Percentiles rank a stretch among this genome's conserved stretches.
phyloP scores from a whole-genome alignment of 2,888 invertebrate genomes.

The Theretra japonica region DNA sequence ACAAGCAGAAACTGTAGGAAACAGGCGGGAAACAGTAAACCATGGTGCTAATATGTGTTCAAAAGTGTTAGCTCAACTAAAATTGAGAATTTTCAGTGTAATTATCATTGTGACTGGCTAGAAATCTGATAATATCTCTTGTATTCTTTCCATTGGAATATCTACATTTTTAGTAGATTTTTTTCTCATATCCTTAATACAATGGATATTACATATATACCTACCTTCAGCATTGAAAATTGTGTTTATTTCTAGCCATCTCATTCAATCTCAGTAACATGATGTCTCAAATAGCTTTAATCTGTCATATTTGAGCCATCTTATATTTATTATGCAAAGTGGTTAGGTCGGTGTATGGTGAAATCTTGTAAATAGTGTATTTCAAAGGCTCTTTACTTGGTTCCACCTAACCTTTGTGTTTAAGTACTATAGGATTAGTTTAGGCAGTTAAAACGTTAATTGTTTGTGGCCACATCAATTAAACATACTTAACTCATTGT shows the following conservation, averaged over 20 bases:
- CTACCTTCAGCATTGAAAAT: too few species aligned
- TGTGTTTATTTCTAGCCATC: neutral
- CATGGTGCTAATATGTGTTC: conserved; percentile 22
- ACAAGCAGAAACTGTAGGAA: neutral
- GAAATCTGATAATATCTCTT: neutral
- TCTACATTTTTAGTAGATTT: too few species aligned
- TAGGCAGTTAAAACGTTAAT: conserved; percentile 23
- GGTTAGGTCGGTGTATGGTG: conserved; percentile 52
- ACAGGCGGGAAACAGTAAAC: neutral
- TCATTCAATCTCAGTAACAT: neutral
- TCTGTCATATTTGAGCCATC: conserved; percentile 36
- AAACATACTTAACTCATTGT: conserved; percentile 27
- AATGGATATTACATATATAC: too few species aligned
- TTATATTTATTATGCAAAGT: conserved; percentile 45
- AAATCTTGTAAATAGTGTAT: conserved; percentile 78
- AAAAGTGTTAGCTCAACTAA: neutral
- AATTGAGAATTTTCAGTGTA: neutral
- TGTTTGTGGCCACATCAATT: conserved; percentile 38
- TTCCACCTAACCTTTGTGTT: conserved; percentile 63
- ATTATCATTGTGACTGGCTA: neutral
- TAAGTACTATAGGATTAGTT: conserved; percentile 29
- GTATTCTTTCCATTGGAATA: neutral
- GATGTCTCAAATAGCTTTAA: conserved; percentile 29
- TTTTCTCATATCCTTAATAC: too few species aligned
- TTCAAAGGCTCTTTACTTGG: conserved; percentile 71